Conservation (phyloP, 2,888 invertebrate species). For the Dichetophora obliterata region DNA sequence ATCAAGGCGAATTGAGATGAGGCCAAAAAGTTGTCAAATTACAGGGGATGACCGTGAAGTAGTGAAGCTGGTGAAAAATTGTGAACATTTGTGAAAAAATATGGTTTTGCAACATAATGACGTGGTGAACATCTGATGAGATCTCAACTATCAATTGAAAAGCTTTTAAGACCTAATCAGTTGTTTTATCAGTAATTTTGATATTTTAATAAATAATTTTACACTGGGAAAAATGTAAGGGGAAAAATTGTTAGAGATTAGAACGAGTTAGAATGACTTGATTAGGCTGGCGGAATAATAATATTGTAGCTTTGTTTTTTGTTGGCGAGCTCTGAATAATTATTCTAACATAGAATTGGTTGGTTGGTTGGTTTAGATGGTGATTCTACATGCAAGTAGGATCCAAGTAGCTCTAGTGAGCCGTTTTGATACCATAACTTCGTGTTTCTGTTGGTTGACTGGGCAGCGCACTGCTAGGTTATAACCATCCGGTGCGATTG, state of each 20-base stretch:
- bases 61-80: constrained; percentile 54
- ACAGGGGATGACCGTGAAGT: constrained; percentile 51
- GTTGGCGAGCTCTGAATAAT: too few relatives aligned
- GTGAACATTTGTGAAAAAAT: constrained; percentile 68
- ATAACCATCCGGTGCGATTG: too few relatives aligned
- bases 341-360: too few relatives aligned
- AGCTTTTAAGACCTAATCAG: constrained; percentile 32
- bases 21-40: constrained; percentile 50
- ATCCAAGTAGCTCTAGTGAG: too few relatives aligned
- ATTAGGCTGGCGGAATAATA: too few relatives aligned
- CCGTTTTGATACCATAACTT: too few relatives aligned
- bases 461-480: too few relatives aligned
- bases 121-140: constrained; percentile 40
- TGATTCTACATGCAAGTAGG: too few relatives aligned
- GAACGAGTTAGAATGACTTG: too few relatives aligned
- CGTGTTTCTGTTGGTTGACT: too few relatives aligned
- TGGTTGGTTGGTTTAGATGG: too few relatives aligned
- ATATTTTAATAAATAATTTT: not conserved
- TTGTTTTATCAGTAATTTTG: constrained; percentile 26
- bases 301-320: too few relatives aligned
- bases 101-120: constrained; percentile 65
- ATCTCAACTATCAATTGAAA: constrained; percentile 9
- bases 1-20: not conserved
- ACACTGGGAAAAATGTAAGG: not conserved
- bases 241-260: not conserved